phyloP scores from a whole-genome alignment of 2,797 vertebrate genomes.

The Lepidocolaptes lacrymiger region DNA sequence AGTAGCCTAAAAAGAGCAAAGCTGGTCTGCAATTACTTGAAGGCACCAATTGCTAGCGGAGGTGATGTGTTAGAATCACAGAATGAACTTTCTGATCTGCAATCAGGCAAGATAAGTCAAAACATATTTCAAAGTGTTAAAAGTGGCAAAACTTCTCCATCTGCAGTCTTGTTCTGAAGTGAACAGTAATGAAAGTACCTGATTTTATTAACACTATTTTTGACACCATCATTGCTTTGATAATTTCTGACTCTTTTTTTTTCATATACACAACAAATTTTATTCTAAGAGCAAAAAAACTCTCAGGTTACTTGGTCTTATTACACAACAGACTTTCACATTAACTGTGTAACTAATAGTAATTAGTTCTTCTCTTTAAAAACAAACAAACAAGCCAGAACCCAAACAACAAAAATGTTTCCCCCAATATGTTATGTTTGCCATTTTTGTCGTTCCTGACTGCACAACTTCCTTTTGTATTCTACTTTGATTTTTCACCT shows the following conservation, averaged over 20 bases:
- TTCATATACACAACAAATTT: background rate
- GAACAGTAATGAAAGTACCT: background rate
- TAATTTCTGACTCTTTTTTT: background rate
- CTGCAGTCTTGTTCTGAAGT: background rate
- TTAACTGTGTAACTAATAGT: background rate
- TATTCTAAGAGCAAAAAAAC: background rate
- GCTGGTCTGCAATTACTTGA: background rate
- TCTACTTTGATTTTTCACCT: background rate
- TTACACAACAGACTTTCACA: background rate
- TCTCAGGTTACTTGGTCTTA: background rate
- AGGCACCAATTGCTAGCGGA: background rate
- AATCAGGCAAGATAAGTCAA: background rate
- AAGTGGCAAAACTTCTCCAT: background rate
- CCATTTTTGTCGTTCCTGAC: background rate
- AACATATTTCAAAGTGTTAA: background rate
- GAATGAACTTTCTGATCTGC: background rate
- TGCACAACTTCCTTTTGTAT: background rate
- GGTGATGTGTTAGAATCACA: background rate
- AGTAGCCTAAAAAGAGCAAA: background rate
- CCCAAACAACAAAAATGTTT: background rate
- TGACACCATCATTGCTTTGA: background rate
- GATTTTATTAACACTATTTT: background rate
- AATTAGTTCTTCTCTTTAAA: background rate
- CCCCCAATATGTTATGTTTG: background rate
- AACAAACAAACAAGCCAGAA: background rate